Evolutionary conservation across 2,113 vertebrate genomes (phyloP), one percentile per base, ranked within the genome.

Genomic region (Haemorhous mexicanus): DNA sequence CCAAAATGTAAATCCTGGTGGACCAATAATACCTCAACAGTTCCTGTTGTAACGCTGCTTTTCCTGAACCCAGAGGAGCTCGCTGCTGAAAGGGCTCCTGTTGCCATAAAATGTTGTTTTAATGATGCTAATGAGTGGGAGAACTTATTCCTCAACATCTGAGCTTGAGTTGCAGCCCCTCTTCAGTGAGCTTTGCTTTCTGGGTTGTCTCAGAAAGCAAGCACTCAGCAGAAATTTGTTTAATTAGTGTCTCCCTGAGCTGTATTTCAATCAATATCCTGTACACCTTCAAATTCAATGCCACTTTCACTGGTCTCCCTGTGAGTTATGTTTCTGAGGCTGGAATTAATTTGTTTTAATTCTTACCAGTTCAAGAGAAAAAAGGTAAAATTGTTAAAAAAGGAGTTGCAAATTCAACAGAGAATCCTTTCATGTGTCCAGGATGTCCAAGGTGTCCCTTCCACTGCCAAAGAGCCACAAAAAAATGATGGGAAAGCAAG

Each of bases 281-380:
- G 8, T 26, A 10, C 15, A 6, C 61, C 56, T 33, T 7, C 3
- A 30, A 58, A 49, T 63, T 74, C 64, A 20, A 1, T 35, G 41
- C 50, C n/a, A 23, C 35, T n/a, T 74, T 14, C 4, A n/a, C 49
- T 62, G 3, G 21, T 44, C 28, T 43, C 17, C 2, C 0, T 2
- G 2, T 8, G 47, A 72, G 18, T 55, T 7, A 2, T 9, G 37
- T 66, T 80, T 43, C 50, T 30, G 17, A 59, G 61, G 64, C 32
- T 46, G 37, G 16, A 11, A 19, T 49, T 35, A 5, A n/a, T 69
- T 62, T 63, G 14, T 46, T 87, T n/a, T 6, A 26, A 33, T 63
- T 28, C 11, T 83, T 50, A 14, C 23, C 33, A 17, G 9, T 3
- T 90, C 21, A 18, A 55, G 74, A 70, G 77, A 58, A 35, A 46